Conservation (phyloP, 30 jellyfish, hydroid and myxozoan genomes). For the Clytia hemisphaerica region DNA sequence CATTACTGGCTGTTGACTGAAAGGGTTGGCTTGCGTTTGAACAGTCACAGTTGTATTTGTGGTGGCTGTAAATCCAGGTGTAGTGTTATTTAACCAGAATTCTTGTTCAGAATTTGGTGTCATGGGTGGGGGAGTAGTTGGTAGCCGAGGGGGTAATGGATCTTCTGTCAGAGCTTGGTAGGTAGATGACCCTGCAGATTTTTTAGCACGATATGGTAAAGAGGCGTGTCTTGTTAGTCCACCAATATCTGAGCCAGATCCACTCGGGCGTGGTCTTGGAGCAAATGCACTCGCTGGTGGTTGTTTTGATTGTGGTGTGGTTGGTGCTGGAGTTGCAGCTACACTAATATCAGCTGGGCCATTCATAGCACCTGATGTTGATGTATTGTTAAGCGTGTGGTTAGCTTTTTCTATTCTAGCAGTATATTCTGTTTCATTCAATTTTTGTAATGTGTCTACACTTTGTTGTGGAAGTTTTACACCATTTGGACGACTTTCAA, state of each 20-base stretch:
- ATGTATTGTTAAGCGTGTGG: slow-evolving; percentile 37
- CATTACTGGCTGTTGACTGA: slow-evolving; percentile 4
- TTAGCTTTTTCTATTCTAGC: slow-evolving; percentile 77
- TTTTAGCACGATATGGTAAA: slow-evolving; percentile 79
- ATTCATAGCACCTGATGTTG: slow-evolving; percentile 26
- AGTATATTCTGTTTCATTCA: slow-evolving; percentile 77
- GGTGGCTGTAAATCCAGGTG: slow-evolving; percentile 13
- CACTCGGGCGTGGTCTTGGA: slow-evolving; percentile 91
- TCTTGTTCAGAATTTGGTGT: slow-evolving; percentile 1
- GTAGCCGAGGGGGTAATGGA: slow-evolving; percentile 72
- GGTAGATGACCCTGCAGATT: slow-evolving; percentile 70
- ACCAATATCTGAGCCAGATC: slow-evolving; percentile 41
- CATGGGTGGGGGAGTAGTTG: slow-evolving; percentile 29
- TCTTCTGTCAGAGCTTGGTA: slow-evolving; percentile 94
- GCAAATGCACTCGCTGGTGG: slow-evolving; percentile 58
- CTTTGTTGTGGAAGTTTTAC: slow-evolving; percentile 92
- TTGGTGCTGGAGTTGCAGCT: slow-evolving; percentile 41
- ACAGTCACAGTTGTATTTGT: neutral
- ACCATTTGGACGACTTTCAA: slow-evolving; percentile 82
- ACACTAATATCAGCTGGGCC: slow-evolving; percentile 28
- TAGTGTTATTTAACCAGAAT: slow-evolving; percentile 2
- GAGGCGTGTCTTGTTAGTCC: slow-evolving; percentile 89
- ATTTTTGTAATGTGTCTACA: slow-evolving; percentile 77
- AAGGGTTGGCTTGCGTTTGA: slow-evolving; percentile 6
- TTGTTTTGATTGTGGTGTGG: slow-evolving; percentile 54